Conservation (phyloP, 2,888 invertebrate species). For the Polyommatus icarus region DNA sequence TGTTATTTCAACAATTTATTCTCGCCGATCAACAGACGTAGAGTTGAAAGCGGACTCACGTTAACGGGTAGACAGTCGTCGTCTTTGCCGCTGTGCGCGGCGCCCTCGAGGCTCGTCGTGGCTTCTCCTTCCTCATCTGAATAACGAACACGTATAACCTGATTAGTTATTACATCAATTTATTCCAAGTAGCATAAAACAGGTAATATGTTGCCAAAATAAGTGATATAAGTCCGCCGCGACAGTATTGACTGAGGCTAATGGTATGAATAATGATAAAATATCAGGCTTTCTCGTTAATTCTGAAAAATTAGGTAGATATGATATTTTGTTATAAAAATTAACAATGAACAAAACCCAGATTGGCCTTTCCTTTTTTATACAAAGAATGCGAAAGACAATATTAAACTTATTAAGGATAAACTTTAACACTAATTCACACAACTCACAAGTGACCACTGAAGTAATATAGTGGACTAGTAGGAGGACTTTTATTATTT, state of each 20-base stretch:
- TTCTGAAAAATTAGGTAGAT: no score
- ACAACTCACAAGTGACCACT: no score
- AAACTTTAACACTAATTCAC: no score
- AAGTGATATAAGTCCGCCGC: background rate
- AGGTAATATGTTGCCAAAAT: background rate
- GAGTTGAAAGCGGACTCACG: slow-evolving; percentile 52
- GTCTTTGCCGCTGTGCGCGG: slow-evolving; percentile 64
- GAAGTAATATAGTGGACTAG: no score
- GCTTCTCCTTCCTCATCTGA: slow-evolving; percentile 70
- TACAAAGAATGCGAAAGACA: no score
- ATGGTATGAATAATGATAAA: background rate
- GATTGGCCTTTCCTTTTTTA: no score
- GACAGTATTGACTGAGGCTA: background rate
- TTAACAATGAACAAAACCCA: no score
- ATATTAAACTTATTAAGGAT: no score
- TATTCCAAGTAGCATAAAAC: background rate
- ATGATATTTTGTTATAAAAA: no score
- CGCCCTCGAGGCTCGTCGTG: slow-evolving; percentile 63
- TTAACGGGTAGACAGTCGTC: slow-evolving; percentile 75
- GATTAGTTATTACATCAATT: background rate
- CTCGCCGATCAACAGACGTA: background rate
- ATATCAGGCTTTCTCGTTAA: background rate
- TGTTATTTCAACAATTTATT: background rate
- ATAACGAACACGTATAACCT: slow-evolving; percentile 34
- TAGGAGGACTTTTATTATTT: no score